Evolutionary conservation across 2,113 vertebrate genomes (phyloP).

Genomic region (Seriola quinqueradiata): DNA sequence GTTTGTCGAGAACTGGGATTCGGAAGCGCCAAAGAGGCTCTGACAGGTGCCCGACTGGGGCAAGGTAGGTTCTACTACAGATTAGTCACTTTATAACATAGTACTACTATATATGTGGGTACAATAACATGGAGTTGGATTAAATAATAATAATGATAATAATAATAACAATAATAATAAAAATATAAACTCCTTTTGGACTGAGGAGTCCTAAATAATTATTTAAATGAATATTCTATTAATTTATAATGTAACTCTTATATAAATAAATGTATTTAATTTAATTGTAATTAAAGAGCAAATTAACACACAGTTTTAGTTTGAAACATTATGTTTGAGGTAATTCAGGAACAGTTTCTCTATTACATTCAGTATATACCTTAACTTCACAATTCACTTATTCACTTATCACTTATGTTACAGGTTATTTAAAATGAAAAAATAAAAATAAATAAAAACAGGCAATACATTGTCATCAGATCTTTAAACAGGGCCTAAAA

Average conservation of each 20-base stretch:
- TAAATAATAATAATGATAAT: neutral
- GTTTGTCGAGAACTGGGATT: slow-evolving; percentile 96
- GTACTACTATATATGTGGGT: no score
- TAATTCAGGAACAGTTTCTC: no score
- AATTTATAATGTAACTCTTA: neutral
- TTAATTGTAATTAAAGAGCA: neutral
- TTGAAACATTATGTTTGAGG: neutral
- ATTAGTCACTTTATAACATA: neutral
- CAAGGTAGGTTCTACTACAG: slow-evolving; percentile 86
- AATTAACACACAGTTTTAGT: neutral
- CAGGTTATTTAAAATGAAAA: no score
- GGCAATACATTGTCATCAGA: no score
- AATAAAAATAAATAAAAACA: no score
- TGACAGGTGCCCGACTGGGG: slow-evolving; percentile 87
- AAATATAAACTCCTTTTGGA: no score
- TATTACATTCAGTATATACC: no score
- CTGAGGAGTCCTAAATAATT: no score
- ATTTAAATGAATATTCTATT: no score
- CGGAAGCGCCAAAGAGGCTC: slow-evolving; percentile 92
- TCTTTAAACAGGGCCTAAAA: neutral
- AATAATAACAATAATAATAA: neutral
- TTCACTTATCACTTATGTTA: no score
- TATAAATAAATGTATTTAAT: neutral
- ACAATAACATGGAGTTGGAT: neutral
- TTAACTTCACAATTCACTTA: no score